Evolutionary conservation across 2,888 invertebrate genomes (phyloP).

Genomic region (Nephrocerus scutellatus): DNA sequence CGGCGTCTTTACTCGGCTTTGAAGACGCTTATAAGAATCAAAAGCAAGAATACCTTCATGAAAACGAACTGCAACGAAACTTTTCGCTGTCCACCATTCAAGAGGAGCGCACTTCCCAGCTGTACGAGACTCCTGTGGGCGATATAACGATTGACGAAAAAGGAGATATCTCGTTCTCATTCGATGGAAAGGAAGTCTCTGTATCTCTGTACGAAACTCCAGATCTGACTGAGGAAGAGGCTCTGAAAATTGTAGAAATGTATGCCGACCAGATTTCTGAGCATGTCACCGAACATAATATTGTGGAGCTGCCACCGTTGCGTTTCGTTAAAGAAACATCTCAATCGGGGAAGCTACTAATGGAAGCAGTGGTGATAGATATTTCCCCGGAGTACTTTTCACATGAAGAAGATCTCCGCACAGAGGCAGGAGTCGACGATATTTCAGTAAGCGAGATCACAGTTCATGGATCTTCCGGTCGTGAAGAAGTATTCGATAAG

Average conservation of each 20-base stretch:
- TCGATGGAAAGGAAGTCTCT: slow-evolving; percentile 86
- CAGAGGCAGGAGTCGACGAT: slow-evolving; percentile 81
- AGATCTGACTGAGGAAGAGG: slow-evolving; percentile 86
- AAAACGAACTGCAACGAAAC: slow-evolving; percentile 56
- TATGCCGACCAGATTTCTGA: slow-evolving; percentile 89
- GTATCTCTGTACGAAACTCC: slow-evolving; percentile 88
- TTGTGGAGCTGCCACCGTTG: slow-evolving; percentile 79
- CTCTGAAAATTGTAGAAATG: slow-evolving; percentile 87
- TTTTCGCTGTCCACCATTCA: slow-evolving; percentile 85
- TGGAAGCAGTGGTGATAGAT: slow-evolving; percentile 89
- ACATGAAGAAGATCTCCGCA: slow-evolving; percentile 71
- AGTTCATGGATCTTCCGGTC: slow-evolving; percentile 52
- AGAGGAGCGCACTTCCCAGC: slow-evolving; percentile 81
- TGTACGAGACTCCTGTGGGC: slow-evolving; percentile 76
- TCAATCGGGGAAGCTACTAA: slow-evolving; percentile 75
- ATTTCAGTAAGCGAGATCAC: slow-evolving; percentile 74
- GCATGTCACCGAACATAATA: slow-evolving; percentile 75
- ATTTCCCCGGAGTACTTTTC: slow-evolving; percentile 78
- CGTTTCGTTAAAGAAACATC: slow-evolving; percentile 85
- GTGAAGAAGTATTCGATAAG: slow-evolving; percentile 48
- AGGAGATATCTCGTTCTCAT: slow-evolving; percentile 82
- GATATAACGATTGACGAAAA: slow-evolving; percentile 72
- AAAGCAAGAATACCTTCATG: slow-evolving; percentile 48
- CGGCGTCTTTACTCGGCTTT: slow-evolving; percentile 79
- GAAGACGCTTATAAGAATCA: slow-evolving; percentile 62